Evolutionary conservation across 2,888 invertebrate species (phyloP).

Genomic region (Didymodactylos carnosus): DNA sequence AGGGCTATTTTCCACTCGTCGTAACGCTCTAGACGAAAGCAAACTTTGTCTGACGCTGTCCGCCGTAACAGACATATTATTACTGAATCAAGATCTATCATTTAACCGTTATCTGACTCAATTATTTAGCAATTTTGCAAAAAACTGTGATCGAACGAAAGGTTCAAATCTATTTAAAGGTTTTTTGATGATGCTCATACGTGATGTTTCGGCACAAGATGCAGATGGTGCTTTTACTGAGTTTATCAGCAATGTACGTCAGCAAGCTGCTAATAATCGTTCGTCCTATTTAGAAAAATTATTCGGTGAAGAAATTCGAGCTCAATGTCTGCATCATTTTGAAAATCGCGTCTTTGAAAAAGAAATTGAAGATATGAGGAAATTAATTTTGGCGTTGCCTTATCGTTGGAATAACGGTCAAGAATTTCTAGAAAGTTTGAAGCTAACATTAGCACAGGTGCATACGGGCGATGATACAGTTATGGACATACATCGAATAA

Average conservation of each 20-base stretch:
- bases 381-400: neutral
- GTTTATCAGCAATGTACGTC: neutral
- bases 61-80: neutral
- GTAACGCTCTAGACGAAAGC: neutral
- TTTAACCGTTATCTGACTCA: neutral
- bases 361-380: neutral
- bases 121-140: neutral
- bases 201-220: neutral
- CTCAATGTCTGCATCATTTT: neutral
- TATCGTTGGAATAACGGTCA: neutral
- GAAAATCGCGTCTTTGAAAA: neutral
- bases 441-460: neutral
- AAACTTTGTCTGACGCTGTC: neutral
- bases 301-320: neutral
- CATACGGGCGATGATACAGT: neutral
- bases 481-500: neutral
- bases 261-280: neutral
- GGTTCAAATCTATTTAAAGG: neutral
- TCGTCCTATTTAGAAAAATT: neutral
- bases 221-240: neutral
- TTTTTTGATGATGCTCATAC: neutral
- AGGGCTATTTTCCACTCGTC: neutral
- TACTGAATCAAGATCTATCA: neutral
- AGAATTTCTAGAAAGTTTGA: neutral
- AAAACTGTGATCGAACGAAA: neutral